Percentiles rank a stretch among this genome's conserved stretches.
Evolutionary conservation across 2,113 vertebrate genomes (phyloP).

Genomic region (Pao palembangensis): DNA sequence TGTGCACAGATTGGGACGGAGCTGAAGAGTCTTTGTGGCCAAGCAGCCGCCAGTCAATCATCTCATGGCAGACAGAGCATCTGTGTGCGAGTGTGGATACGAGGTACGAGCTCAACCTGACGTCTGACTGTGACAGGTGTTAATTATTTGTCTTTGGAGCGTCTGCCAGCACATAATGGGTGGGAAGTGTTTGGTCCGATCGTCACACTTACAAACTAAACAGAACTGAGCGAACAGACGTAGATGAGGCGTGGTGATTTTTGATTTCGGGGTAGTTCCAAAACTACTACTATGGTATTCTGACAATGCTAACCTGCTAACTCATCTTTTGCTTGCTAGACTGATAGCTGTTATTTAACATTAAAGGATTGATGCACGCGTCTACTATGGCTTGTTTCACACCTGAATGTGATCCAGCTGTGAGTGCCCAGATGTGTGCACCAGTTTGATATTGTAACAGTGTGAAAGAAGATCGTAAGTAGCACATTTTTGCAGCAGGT

Average conservation of each 20-base stretch:
- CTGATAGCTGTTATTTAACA: too few relatives aligned
- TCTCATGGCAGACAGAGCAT: neutral
- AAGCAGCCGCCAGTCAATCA: conserved; percentile 22
- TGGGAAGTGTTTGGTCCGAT: conserved; percentile 1
- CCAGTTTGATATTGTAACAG: neutral
- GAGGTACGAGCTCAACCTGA: conserved; percentile 12
- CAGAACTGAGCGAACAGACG: neutral
- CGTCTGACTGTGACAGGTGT: conserved; percentile 48
- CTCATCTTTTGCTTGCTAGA: too few relatives aligned
- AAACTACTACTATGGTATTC: too few relatives aligned
- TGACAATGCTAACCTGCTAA: too few relatives aligned
- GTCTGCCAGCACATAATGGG: conserved; percentile 10
- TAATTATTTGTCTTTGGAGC: conserved; percentile 46
- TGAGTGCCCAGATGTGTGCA: too few relatives aligned
- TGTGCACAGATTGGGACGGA: conserved; percentile 37
- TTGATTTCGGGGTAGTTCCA: too few relatives aligned
- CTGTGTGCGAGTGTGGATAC: conserved; percentile 14
- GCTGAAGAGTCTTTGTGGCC: neutral
- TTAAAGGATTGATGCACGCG: too few relatives aligned
- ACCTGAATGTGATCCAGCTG: too few relatives aligned
- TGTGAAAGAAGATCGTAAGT: neutral
- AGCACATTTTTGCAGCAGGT: neutral
- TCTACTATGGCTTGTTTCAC: too few relatives aligned
- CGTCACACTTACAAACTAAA: conserved; percentile 1
- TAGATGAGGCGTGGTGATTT: neutral